phyloP scores from a whole-genome alignment of 2,113 vertebrate species.

The Hyperoodon ampullatus region DNA sequence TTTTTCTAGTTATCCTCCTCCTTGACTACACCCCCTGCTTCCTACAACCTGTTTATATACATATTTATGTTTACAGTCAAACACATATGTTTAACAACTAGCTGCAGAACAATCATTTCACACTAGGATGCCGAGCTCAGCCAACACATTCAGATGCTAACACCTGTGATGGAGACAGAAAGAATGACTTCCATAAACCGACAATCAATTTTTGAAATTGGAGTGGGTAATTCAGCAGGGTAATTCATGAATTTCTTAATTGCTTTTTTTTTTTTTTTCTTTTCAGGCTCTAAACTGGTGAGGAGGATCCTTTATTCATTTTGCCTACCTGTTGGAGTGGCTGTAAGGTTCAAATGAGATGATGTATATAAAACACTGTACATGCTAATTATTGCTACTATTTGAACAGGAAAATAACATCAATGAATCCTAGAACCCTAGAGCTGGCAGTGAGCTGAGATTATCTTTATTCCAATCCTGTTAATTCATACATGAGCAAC shows the following conservation, averaged over 20 bases:
- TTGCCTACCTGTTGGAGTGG: constrained; percentile 8
- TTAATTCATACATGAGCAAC: background rate
- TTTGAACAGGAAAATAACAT: background rate
- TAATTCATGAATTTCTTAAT: constrained; percentile 49
- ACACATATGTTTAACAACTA: constrained; percentile 73
- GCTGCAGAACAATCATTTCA: constrained; percentile 62
- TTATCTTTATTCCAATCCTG: background rate
- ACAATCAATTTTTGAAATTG: constrained; percentile 46
- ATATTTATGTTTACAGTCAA: constrained; percentile 69
- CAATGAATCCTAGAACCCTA: background rate
- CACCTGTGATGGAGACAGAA: constrained; percentile 68
- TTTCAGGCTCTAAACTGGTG: background rate
- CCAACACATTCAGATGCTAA: constrained; percentile 62
- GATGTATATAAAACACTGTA: background rate
- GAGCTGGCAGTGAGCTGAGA: background rate
- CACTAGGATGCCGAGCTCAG: constrained; percentile 74
- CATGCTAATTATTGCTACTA: background rate
- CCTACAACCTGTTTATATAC: constrained; percentile 65
- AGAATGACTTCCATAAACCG: constrained; percentile 65
- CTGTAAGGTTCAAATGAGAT: background rate
- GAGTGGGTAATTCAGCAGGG: constrained; percentile 58
- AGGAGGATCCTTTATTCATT: background rate
- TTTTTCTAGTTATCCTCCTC: background rate
- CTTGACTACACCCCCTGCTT: constrained; percentile 4
- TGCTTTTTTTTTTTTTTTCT: background rate